A percentile compares a stretch with the other conserved stretches of the same genome.
Evolutionary conservation across 2,797 vertebrate genomes (phyloP).

Genomic region (Cichlasoma orientale): DNA sequence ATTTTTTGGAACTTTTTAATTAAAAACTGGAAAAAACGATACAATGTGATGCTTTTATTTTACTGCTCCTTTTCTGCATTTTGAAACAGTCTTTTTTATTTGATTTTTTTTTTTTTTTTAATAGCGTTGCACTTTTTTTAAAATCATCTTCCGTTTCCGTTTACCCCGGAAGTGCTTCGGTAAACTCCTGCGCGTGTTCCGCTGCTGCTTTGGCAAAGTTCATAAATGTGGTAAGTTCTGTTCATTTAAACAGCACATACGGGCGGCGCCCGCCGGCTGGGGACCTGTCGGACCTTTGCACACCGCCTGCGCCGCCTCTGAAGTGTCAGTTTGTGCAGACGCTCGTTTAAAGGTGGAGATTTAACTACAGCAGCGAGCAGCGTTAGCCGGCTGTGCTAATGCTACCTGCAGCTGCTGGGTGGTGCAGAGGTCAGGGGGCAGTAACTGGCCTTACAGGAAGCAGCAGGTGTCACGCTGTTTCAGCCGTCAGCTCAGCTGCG

Average conservation of each 20-base stretch:
- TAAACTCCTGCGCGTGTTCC: background rate
- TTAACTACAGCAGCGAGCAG: background rate
- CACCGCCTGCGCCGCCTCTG: too few relatives aligned
- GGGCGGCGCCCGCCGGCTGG: accelerated
- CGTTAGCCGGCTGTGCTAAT: conserved; percentile 8
- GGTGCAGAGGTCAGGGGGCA: background rate
- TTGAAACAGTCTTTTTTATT: too few relatives aligned
- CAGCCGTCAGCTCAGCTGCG: background rate
- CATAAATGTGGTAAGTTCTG: conserved; percentile 49
- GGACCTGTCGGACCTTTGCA: accelerated
- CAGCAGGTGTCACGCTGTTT: background rate
- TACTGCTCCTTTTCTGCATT: too few relatives aligned
- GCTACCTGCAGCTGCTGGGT: background rate
- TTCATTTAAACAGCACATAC: accelerated
- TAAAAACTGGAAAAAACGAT: too few relatives aligned
- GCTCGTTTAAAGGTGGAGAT: background rate
- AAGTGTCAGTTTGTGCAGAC: background rate
- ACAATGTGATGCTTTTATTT: too few relatives aligned
- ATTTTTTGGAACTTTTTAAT: background rate
- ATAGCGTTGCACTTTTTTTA: too few relatives aligned
- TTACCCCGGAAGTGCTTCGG: conserved; percentile 31
- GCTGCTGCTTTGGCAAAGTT: conserved; percentile 5
- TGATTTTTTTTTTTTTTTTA: too few relatives aligned
- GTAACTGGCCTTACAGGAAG: background rate
- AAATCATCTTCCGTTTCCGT: conserved; percentile 25